Percentiles rank a stretch among this genome's conserved stretches.
Evolutionary conservation across 2,888 invertebrate species (phyloP).

Genomic region (Ophion costatus): DNA sequence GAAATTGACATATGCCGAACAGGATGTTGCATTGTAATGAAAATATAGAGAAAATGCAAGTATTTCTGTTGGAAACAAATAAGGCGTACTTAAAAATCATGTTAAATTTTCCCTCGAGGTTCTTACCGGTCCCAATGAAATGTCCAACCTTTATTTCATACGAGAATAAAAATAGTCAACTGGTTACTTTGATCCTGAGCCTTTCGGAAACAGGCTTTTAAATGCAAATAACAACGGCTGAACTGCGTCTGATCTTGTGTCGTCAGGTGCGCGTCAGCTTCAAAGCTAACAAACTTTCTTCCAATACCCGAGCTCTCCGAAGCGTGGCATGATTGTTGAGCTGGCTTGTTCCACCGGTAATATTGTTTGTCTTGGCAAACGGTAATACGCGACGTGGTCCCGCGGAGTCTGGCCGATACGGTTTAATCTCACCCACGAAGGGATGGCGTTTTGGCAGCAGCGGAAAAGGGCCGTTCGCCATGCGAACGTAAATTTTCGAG

Average conservation of each 20-base stretch:
- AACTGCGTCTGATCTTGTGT: neutral
- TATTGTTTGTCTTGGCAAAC: slow-evolving; percentile 54
- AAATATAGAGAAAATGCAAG: no score
- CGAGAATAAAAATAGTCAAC: neutral
- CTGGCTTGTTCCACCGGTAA: slow-evolving; percentile 20
- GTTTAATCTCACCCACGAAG: neutral
- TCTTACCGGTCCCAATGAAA: neutral
- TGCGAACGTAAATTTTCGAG: slow-evolving; percentile 57
- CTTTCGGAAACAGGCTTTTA: neutral
- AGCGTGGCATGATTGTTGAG: slow-evolving; percentile 27
- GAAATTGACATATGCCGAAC: neutral
- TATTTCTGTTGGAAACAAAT: no score
- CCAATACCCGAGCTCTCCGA: neutral
- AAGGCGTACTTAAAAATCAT: no score
- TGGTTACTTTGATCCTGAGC: neutral
- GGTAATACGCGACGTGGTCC: slow-evolving; percentile 36
- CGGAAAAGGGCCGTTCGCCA: slow-evolving; percentile 30
- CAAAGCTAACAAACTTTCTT: slow-evolving; percentile 19
- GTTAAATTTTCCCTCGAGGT: no score
- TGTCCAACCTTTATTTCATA: neutral
- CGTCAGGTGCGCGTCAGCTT: neutral
- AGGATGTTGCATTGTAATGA: no score
- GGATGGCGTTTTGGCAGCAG: slow-evolving; percentile 28
- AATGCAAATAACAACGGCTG: neutral
- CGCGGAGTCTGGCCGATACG: slow-evolving; percentile 19